Base-by-base conservation (phyloP, 2,797 vertebrate genomes). In the Hydrolagus colliei region DNA sequence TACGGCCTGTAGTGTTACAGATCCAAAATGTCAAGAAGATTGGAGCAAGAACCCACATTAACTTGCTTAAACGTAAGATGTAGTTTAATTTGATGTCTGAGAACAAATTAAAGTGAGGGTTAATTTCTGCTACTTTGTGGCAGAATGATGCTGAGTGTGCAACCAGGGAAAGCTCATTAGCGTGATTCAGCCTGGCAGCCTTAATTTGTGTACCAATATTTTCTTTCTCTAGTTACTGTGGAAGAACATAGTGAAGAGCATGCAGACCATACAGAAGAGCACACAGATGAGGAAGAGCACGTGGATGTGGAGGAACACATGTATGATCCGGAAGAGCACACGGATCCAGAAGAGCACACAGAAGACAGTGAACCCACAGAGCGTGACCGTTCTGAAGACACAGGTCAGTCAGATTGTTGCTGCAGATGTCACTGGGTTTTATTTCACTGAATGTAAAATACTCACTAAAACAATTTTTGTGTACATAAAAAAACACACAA, bases 321-420 rank as follows among this genome's bases (percentile, higher is more conserved):
- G 27, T 27, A 27, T 27, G 27, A 27, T 27, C 27, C 27, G 41
- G 41, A 52, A 52, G 41, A 3, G 41, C 0, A 52, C 41, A 52
- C 41, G 41, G 12, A 84, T n/a, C 8, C 62, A 67, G 79, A 35
- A 73, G 27, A 73, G 27, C 73, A 35, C 73, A 22, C 22, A 73
- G 73, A 71, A 84, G 32, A 7, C 63, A 84, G 14, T n/a, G 79
- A 84, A 52, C 32, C 79, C 65, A 35, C 35, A 84, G 79, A 84
- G 4, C 27, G 63, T 41, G 65, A 84, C 65, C 79, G 68, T 84
- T 67, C 41, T 16, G 79, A 84, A 84, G 65, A 16, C 12, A 67
- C 78, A n/a, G 79, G 65, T 84, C 71, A 84, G 79, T 84, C 32
- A 41, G 32, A 18, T 84, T 20, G 52, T 84, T 71, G 61, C 52